Conservation (phyloP, 2,888 invertebrate species). For the Chymomyza procnemis region DNA sequence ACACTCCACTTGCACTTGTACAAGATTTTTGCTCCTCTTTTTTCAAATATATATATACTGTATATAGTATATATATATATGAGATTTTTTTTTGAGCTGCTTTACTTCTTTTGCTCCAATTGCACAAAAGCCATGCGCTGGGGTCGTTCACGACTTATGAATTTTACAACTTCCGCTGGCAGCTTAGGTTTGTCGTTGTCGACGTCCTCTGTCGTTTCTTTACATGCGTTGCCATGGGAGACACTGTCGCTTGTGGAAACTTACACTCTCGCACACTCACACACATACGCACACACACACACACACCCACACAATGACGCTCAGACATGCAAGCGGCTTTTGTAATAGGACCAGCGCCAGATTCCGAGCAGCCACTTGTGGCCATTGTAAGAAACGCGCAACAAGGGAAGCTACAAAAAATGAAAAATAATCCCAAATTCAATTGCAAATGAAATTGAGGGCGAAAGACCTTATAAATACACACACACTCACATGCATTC, state of each 20-base stretch:
- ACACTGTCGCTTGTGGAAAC: background rate
- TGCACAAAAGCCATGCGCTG: conserved; percentile 64
- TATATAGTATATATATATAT: conserved; percentile 11
- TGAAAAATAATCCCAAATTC: conserved; percentile 74
- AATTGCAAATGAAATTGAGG: conserved; percentile 75
- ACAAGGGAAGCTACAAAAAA: conserved; percentile 55
- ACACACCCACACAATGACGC: conserved; percentile 44
- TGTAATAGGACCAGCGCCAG: conserved; percentile 5
- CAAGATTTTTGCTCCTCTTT: conserved; percentile 21
- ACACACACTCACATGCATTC: conserved; percentile 9
- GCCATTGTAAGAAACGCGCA: conserved; percentile 44
- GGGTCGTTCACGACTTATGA: conserved; percentile 60
- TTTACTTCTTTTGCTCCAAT: conserved; percentile 59
- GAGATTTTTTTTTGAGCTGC: conserved; percentile 3
- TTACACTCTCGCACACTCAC: background rate
- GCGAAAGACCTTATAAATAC: conserved; percentile 56
- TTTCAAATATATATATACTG: too few species aligned
- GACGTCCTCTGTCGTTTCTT: background rate
- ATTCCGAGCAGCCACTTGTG: conserved; percentile 57
- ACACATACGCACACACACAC: background rate
- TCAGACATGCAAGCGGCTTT: conserved; percentile 66
- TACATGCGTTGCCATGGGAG: conserved; percentile 12
- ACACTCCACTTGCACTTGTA: conserved; percentile 58
- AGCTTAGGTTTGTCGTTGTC: conserved; percentile 9
- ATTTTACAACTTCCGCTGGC: conserved; percentile 71